phyloP scores from a whole-genome alignment of 2,888 invertebrate species.

The Scaptomyza parva region DNA sequence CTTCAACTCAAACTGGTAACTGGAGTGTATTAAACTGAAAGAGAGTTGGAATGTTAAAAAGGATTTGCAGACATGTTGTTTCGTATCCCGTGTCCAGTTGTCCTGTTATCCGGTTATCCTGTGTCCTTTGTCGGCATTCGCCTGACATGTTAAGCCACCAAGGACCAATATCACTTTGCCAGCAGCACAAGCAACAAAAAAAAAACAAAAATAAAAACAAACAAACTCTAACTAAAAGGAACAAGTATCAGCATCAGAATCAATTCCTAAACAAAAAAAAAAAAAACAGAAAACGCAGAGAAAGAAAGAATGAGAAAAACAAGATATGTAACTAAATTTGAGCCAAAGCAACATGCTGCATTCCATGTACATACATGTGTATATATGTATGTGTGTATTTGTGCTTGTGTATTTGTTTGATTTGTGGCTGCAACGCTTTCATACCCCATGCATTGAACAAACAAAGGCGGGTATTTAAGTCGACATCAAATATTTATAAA shows the following conservation, averaged over 20 bases:
- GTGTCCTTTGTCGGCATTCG: slow-evolving; percentile 45
- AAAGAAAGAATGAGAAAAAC: slow-evolving; percentile 1
- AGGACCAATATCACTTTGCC: slow-evolving; percentile 75
- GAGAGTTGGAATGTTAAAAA: slow-evolving; percentile 49
- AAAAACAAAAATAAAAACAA: too few species aligned
- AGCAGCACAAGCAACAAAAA: slow-evolving; percentile 22
- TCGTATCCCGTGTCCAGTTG: slow-evolving; percentile 3
- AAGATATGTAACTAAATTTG: slow-evolving; percentile 46
- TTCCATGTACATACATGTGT: slow-evolving; percentile 35
- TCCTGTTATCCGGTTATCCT: slow-evolving; percentile 7
- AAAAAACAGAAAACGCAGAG: slow-evolving; percentile 16
- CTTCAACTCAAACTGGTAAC: not conserved
- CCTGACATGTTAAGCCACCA: slow-evolving; percentile 76
- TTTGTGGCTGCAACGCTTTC: slow-evolving; percentile 28
- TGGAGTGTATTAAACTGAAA: slow-evolving; percentile 34
- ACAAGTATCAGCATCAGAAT: not conserved
- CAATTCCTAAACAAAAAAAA: not conserved
- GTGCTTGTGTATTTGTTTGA: slow-evolving; percentile 5
- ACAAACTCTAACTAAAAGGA: too few species aligned
- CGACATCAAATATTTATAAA: slow-evolving; percentile 29
- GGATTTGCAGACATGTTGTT: slow-evolving; percentile 33
- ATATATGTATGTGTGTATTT: slow-evolving; percentile 11
- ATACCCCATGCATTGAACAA: slow-evolving; percentile 10
- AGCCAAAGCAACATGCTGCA: slow-evolving; percentile 15
- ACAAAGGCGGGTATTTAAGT: slow-evolving; percentile 4